Conservation (phyloP, 2,888 invertebrate species). For the Ochropacha duplaris region DNA sequence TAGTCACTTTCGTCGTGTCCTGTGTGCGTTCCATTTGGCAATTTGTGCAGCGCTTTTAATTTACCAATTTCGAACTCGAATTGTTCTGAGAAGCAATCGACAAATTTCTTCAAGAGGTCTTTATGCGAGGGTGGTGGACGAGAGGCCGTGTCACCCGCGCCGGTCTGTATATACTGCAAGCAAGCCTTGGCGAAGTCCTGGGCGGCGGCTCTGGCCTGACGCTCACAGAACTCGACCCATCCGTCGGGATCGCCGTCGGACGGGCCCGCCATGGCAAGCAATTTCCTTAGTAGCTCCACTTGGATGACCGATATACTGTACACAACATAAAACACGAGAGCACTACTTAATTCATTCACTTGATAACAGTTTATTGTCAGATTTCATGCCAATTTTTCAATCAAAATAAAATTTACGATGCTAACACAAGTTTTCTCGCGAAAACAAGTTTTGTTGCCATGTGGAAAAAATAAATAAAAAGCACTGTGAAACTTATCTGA, state of each 20-base stretch:
- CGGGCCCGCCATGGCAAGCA: conserved; percentile 80
- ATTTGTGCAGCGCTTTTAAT: conserved; percentile 69
- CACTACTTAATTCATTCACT: conserved; percentile 29
- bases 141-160: conserved; percentile 84
- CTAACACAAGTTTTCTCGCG: conserved; percentile 69
- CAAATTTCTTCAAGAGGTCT: conserved; percentile 91
- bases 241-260: conserved; percentile 85
- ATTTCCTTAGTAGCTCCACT: conserved; percentile 80
- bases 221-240: conserved; percentile 94
- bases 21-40: conserved; percentile 74
- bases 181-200: conserved; percentile 95
- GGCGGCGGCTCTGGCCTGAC: conserved; percentile 92
- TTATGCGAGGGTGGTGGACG: conserved; percentile 87
- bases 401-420: conserved; percentile 76
- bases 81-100: conserved; percentile 92
- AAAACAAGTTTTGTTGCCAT: conserved; percentile 78
- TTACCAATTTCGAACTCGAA: conserved; percentile 90
- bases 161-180: conserved; percentile 88
- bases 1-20: conserved; percentile 85
- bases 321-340: conserved; percentile 47
- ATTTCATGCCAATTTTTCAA: conserved; percentile 61
- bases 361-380: conserved; percentile 32
- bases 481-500: too few species aligned
- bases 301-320: conserved; percentile 53
- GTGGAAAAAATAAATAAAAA: conserved; percentile 28